Evolutionary conservation across 1,140 invertebrate genomes (phyloP).

Genomic region (Aphaenogaster floridana): DNA sequence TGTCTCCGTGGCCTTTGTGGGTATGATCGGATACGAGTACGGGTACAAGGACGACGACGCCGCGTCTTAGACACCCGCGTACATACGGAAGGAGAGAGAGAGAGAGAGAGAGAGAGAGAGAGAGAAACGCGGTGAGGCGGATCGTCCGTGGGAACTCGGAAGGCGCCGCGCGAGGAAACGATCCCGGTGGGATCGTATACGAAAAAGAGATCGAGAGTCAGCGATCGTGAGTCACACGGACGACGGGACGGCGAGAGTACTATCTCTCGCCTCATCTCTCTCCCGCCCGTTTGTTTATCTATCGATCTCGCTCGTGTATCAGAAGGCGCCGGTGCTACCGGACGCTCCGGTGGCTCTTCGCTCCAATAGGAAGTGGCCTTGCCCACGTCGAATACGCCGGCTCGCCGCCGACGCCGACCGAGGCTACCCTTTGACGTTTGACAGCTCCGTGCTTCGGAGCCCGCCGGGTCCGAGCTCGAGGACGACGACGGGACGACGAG

Average conservation of each 20-base stretch:
- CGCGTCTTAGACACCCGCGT: not conserved
- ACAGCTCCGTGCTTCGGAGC: not conserved
- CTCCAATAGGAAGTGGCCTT: slow-evolving; percentile 55
- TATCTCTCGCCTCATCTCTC: not conserved
- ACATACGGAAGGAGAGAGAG: not conserved
- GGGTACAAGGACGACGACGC: not conserved
- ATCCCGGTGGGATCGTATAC: too few species aligned
- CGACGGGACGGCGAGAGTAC: not conserved
- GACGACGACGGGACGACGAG: not conserved
- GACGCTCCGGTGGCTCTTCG: slow-evolving; percentile 32
- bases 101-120: slow-evolving; percentile 8
- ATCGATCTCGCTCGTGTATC: slow-evolving; percentile 44
- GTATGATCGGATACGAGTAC: not conserved
- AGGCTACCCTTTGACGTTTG: not conserved
- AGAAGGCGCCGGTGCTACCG: slow-evolving; percentile 42
- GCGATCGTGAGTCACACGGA: slow-evolving; percentile 21
- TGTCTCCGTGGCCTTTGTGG: slow-evolving; percentile 1
- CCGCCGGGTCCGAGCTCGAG: not conserved
- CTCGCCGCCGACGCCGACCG: not conserved
- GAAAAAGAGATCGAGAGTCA: not conserved
- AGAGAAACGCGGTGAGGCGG: not conserved
- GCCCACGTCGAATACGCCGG: slow-evolving; percentile 50
- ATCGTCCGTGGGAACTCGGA: not conserved
- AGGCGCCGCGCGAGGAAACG: not conserved
- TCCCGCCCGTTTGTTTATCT: slow-evolving; percentile 48